These are phyloP conservation scores for Tetragonula clypearis DNA, from an alignment of 1,140 invertebrate genomes.

Conservation along the genomic window DNA sequence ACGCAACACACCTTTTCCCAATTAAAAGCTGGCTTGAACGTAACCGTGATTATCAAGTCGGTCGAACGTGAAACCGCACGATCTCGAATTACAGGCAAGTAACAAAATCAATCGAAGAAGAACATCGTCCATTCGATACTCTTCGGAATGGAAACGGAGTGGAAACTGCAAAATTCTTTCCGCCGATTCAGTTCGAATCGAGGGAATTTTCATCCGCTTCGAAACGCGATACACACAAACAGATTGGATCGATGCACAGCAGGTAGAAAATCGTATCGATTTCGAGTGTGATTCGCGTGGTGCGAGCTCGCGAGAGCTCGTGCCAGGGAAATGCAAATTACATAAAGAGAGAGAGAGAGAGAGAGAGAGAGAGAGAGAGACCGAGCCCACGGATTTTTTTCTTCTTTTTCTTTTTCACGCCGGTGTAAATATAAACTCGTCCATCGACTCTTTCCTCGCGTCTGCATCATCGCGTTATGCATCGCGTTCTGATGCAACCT, in stretches of 20 bases:
- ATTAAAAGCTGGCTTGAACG: background rate
- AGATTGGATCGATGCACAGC: background rate
- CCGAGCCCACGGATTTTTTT: background rate
- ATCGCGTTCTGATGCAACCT: background rate
- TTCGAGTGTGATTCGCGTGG: background rate
- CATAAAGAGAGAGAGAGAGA: too few relatives aligned
- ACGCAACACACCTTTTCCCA: background rate
- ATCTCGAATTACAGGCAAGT: background rate
- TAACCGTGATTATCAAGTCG: background rate
- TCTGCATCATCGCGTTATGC: background rate
- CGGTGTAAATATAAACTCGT: background rate
- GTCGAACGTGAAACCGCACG: background rate
- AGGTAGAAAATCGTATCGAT: background rate
- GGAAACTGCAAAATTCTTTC: background rate
- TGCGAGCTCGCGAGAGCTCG: background rate
- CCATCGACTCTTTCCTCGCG: slow-evolving; percentile 7
- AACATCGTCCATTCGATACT: background rate
- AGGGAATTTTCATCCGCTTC: background rate
- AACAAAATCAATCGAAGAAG: background rate
- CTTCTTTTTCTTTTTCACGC: too few relatives aligned
- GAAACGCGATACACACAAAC: background rate
- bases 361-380: too few relatives aligned
- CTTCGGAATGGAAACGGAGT: background rate
- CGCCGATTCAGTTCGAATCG: background rate
- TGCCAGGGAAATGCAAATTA: background rate